Evolutionary conservation across 1,140 invertebrate genomes (phyloP), one percentile per base, ranked within the genome.

Genomic region (Tenebrio molitor): DNA sequence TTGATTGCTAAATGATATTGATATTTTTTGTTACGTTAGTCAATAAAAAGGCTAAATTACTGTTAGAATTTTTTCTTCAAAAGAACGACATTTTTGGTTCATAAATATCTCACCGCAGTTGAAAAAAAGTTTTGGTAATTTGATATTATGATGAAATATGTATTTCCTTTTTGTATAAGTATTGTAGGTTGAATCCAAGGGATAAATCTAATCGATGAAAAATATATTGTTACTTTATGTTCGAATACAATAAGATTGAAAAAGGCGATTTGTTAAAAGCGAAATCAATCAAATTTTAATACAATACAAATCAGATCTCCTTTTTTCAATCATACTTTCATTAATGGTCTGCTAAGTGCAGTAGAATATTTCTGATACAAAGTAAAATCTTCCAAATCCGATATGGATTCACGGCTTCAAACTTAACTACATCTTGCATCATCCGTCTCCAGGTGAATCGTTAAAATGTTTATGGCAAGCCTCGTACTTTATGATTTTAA

Each of bases 401-500:
- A 23, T 23, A n/a, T 8, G 8, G n/a, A 19, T 53, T 7, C 19
- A 23, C 10, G 7, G 5, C 23, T 23, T 23, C 17, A 53, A 12
- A 39, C 7, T 39, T 39, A 39, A 39, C 29, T n/a, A 12, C 36
- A n/a, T 39, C 36, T 39, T 39, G 36, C n/a, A n/a, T n/a, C n/a
- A n/a, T n/a, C 12, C 36, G 36, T 39, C 5, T 39, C 4, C 2
- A 39, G 36, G 25, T 29, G 7, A 39, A 12, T 12, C 29, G 19
- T 23, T 53, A 25, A 53, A 53, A 53, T 53, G 46, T 53, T 53
- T 53, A 53, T n/a, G 46, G 23, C 46, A 10, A 23, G 46, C 3
- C 21, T 12, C 14, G 17, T 53, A 23, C 46, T 53, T 53, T 53
- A 53, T 53, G 46, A 53, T 53, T 53, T 53, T 53, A 53, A 53